These are phyloP conservation scores for Trematomus loennbergii DNA, from an alignment of 2,113 vertebrate species.

Conservation along the genomic window DNA sequence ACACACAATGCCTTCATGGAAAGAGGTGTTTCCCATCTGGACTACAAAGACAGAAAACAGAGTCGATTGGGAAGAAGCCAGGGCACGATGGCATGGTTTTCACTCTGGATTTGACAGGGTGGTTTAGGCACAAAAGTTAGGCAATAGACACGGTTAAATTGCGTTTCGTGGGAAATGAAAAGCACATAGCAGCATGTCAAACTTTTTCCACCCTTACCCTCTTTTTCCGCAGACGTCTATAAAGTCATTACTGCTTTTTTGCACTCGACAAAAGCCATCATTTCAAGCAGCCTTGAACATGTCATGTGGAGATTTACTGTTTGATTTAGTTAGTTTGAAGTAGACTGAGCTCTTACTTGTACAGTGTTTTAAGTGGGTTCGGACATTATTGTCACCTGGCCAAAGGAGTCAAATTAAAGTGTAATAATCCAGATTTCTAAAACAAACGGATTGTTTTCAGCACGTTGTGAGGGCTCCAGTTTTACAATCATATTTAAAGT, in stretches of 20 bases:
- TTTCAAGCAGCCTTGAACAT: not conserved
- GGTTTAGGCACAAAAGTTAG: slow-evolving; percentile 8
- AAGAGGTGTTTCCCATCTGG: not conserved
- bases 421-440: not conserved
- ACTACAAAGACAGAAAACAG: too few relatives aligned
- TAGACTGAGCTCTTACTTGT: slow-evolving; percentile 18
- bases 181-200: not conserved
- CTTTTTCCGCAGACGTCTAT: not conserved
- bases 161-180: not conserved
- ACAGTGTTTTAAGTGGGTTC: not conserved
- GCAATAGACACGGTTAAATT: not conserved
- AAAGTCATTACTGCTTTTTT: not conserved
- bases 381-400: not conserved
- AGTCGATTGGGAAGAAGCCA: too few relatives aligned
- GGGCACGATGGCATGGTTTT: too few relatives aligned
- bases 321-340: not conserved
- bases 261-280: not conserved
- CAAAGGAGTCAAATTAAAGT: not conserved
- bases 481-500: slow-evolving; percentile 46
- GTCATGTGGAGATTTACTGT: not conserved
- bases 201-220: not conserved
- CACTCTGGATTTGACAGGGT: not conserved
- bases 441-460: not conserved
- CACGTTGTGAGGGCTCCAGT: not conserved
- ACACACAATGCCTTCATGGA: not conserved